phyloP scores from a whole-genome alignment of 2,888 invertebrate genomes.

The Onchidella celtica region DNA sequence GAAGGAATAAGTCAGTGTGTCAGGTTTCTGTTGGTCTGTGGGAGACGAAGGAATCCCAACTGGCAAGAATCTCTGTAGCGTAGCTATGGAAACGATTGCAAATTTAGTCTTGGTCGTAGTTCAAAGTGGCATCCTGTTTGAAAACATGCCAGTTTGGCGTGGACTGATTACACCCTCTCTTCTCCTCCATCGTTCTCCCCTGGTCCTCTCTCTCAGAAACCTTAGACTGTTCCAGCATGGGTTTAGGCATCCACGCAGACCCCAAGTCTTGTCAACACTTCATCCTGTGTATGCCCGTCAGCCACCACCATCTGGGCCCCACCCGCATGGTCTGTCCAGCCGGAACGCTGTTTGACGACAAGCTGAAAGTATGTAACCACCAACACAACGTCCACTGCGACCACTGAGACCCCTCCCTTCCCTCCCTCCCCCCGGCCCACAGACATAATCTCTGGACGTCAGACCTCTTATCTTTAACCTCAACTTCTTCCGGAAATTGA shows the following conservation, averaged over 20 bases:
- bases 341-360: constrained; percentile 56
- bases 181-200: too few relatives aligned
- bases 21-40: too few relatives aligned
- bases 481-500: too few relatives aligned
- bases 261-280: constrained; percentile 56
- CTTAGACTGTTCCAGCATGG: constrained; percentile 55
- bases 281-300: constrained; percentile 57
- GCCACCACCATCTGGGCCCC: constrained; percentile 45
- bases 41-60: too few relatives aligned
- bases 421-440: background rate
- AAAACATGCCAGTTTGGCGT: too few relatives aligned
- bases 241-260: constrained; percentile 59
- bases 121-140: too few relatives aligned
- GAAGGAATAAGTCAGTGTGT: too few relatives aligned
- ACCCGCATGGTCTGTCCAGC: constrained; percentile 56
- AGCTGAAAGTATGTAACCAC: constrained; percentile 59
- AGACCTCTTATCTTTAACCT: too few relatives aligned
- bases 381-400: constrained; percentile 53
- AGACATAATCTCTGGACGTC: constrained; percentile 16
- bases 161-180: too few relatives aligned
- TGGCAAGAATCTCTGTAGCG: too few relatives aligned
- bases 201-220: constrained; percentile 22
- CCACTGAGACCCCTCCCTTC: constrained; percentile 14
- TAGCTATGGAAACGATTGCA: too few relatives aligned
- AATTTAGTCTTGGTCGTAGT: too few relatives aligned